Evolutionary conservation across 1,140 invertebrate genomes (phyloP), one percentile per base, ranked within the genome.

Genomic region (Diuraphis noxia): DNA sequence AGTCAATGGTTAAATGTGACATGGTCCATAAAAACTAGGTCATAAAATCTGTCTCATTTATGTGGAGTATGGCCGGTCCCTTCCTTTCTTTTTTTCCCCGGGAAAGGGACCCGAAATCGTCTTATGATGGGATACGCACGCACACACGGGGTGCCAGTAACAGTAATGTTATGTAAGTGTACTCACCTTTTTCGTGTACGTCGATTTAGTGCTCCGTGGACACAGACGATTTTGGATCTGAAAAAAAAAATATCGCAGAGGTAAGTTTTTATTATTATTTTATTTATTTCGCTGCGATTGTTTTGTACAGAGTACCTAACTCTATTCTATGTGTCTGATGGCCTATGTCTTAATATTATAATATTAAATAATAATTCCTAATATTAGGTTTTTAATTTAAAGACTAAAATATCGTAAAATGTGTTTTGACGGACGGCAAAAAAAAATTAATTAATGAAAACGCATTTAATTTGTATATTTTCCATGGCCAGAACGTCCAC

Each of bases 121-220:
- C 52, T 88, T 63, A 36, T 63, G 23, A 63, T 19, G 34, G n/a
- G 43, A 36, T n/a, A n/a, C 17, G 49, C 77, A 40, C n/a, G 30
- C 56, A 38, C 52, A 63, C 40, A 36, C 63, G 8, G 25, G 4
- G 34, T 30, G 34, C 38, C 77, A 82, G 89, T 82, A n/a, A 81
- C 23, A 52, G 9, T 52, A 52, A 91, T 25, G 43, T 40, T 52
- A 91, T 81, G 72, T 52, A 82, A 91, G 89, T 25, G 89, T 52
- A 79, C 89, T 91, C 77, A 91, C 89, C 89, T 91, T 81, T 38
- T 82, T 82, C 21, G 88, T 77, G 34, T 38, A 30, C 43, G 88
- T 89, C 63, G 34, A 81, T 46, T 4, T n/a, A 23, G 41, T 40
- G 19, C 49, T 40, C n/a, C 30, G 30, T 19, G 36, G 34, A 40